Conservation (phyloP, 2,888 invertebrate genomes). For the Harpagoxenus sublaevis region DNA sequence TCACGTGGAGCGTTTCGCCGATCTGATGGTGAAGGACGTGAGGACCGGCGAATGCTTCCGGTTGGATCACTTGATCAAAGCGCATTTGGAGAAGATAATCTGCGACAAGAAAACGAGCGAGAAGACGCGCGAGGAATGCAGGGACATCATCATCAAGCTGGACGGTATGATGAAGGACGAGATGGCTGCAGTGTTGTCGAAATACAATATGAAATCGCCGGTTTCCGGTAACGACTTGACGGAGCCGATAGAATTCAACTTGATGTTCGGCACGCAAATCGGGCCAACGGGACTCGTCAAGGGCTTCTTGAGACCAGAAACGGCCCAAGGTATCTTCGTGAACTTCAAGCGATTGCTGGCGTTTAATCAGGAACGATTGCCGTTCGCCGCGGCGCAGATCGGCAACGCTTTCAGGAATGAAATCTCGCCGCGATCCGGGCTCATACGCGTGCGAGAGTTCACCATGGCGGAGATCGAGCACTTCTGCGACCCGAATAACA, state of each 20-base stretch:
- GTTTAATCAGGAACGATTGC: constrained; percentile 98
- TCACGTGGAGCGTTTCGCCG: constrained; percentile 99
- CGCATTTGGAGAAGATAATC: constrained; percentile 94
- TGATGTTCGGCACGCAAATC: constrained; percentile 99
- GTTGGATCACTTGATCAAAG: constrained; percentile 98
- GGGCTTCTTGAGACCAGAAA: constrained; percentile 98
- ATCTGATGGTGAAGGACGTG: constrained; percentile 99
- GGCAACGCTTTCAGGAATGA: constrained; percentile 99
- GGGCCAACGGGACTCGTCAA: constrained; percentile 98
- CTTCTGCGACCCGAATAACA: constrained; percentile 97
- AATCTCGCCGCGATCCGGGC: constrained; percentile 98
- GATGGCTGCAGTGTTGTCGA: constrained; percentile 94
- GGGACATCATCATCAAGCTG: constrained; percentile 93
- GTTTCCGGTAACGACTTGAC: constrained; percentile 97
- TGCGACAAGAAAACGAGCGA: constrained; percentile 93
- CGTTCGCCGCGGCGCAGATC: constrained; percentile 99
- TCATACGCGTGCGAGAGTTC: constrained; percentile 98
- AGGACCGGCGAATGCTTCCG: constrained; percentile 99
- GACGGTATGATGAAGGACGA: constrained; percentile 97
- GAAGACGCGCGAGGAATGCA: constrained; percentile 91
- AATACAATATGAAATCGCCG: constrained; percentile 98
- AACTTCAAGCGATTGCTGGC: constrained; percentile 99
- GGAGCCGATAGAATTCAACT: constrained; percentile 99
- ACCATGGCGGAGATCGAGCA: constrained; percentile 99
- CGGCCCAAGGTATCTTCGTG: constrained; percentile 99